Evolutionary conservation across 2,797 vertebrate species (phyloP), one percentile per base, ranked within the genome.

Genomic region (Acomys russatus): DNA sequence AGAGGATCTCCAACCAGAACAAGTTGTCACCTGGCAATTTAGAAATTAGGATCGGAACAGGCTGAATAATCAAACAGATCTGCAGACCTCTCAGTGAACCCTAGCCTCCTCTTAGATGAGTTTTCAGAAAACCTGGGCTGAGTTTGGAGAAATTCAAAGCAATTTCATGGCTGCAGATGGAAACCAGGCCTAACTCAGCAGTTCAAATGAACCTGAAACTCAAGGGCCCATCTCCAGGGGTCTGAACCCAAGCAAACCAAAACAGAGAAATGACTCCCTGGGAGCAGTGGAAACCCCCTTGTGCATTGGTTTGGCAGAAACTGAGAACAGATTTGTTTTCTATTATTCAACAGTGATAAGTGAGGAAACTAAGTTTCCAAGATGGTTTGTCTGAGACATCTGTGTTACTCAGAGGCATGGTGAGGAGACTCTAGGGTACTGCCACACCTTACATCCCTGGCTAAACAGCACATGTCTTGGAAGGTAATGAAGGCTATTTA

Each of bases 121-220:
- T 95, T 97, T 97, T 97, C 94, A 90, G 95, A 66, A 96, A 98
- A 97, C 94, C 97, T 97, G 97, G 97, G 96, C 97, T 89, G 92
- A 97, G 96, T 98, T 97, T 97, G 95, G 94, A 97, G 91, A 97
- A 98, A 97, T 97, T 96, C 95, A 97, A 98, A 97, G 97, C 96
- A 96, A 97, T 98, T 97, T 98, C 97, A 98, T 97, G 98, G 97
- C 97, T 92, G 25, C 95, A 97, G 97, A 98, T 97, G 95, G 97
- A 97, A 98, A 97, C 89, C 97, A 97, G 96, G 96, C 96, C 90
- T 92, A 96, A 92, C 89, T 96, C 92, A 95, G 96, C 77, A 88
- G 95, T 95, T 93, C 88, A 95, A 97, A 92, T 97, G 97, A 98
- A 97, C 96, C 96, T 88, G 97, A 97, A 97, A 97, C 70, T 92